phyloP scores from a whole-genome alignment of 2,888 invertebrate genomes.

The Cheilosia vulpina region DNA sequence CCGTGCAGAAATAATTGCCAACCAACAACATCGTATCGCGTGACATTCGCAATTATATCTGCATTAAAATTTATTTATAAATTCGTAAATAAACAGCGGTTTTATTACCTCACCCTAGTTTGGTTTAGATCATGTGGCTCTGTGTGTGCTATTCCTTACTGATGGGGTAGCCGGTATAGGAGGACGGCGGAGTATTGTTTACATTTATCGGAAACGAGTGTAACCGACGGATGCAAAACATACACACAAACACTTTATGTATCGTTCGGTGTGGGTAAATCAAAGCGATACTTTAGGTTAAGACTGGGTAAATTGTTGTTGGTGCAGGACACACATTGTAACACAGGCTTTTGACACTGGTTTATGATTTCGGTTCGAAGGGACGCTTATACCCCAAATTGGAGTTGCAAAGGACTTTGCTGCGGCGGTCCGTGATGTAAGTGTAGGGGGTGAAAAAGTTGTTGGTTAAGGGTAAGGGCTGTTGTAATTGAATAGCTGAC shows the following conservation, averaged over 20 bases:
- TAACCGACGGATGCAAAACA: conserved; percentile 33
- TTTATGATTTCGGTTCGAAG: conserved; percentile 55
- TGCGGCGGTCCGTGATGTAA: not conserved
- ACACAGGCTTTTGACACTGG: conserved; percentile 59
- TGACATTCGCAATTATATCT: conserved; percentile 75
- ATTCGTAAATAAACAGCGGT: conserved; percentile 75
- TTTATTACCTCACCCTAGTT: conserved; percentile 73
- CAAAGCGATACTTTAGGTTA: conserved; percentile 54
- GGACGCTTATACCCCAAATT: conserved; percentile 9
- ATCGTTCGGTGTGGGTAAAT: conserved; percentile 24
- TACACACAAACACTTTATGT: conserved; percentile 4
- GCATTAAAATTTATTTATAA: conserved; percentile 76
- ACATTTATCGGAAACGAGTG: conserved; percentile 68
- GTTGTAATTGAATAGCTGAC: conserved; percentile 64
- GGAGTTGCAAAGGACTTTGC: not conserved
- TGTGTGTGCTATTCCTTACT: not conserved
- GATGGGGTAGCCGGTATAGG: not conserved
- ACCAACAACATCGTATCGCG: conserved; percentile 72
- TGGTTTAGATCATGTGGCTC: conserved; percentile 47
- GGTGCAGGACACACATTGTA: conserved; percentile 10
- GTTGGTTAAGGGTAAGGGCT: not conserved
- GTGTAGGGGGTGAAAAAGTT: not conserved
- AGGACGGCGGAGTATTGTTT: conserved; percentile 49
- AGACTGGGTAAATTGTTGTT: conserved; percentile 54
- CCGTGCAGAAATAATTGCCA: conserved; percentile 74